These are phyloP conservation scores for Climacteris rufus DNA, from an alignment of 2,113 vertebrate species.

Conservation along the genomic window DNA sequence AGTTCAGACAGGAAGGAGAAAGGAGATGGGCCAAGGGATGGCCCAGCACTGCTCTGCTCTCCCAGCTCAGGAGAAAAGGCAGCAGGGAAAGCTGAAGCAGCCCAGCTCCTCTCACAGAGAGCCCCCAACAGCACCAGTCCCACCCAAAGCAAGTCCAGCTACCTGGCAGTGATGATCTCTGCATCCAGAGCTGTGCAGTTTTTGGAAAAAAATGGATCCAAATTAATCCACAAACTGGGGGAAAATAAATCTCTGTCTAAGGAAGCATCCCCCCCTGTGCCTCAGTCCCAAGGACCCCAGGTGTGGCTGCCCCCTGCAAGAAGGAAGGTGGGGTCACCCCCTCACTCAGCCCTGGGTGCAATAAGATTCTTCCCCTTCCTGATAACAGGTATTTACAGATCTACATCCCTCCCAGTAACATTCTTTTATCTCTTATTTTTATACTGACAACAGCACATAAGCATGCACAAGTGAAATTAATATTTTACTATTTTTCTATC, in stretches of 20 bases:
- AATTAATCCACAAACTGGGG: too few species aligned
- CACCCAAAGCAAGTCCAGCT: fast-evolving
- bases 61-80: neutral
- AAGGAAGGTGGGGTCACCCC: neutral
- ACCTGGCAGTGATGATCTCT: neutral
- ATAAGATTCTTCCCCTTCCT: neutral
- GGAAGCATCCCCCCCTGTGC: too few species aligned
- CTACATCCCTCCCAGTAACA: neutral
- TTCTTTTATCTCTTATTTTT: neutral
- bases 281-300: too few species aligned
- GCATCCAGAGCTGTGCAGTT: fast-evolving
- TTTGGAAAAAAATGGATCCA: too few species aligned
- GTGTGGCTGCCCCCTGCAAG: too few species aligned
- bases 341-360: neutral
- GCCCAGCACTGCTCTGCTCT: neutral
- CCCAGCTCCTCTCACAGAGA: neutral
- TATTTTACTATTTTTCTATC: neutral
- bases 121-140: fast-evolving
- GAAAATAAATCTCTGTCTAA: too few species aligned
- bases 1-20: neutral
- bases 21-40: neutral
- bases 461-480: neutral
- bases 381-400: neutral
- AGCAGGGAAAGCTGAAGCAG: neutral
- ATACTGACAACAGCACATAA: neutral